Conservation (phyloP, 2,113 vertebrate species). For the Macheiramphus alcinus region DNA sequence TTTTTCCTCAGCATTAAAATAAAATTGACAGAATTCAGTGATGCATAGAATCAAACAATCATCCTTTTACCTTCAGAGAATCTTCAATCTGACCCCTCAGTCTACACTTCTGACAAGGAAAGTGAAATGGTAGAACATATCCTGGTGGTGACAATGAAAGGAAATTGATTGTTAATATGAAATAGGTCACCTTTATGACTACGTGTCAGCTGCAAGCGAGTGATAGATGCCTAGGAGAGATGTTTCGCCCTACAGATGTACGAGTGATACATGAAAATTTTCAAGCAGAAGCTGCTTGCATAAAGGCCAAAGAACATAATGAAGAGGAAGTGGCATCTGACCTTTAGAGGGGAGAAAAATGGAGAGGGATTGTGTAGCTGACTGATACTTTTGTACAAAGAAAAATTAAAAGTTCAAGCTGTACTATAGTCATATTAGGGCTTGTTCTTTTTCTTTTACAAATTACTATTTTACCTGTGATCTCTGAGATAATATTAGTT, state of each 20-base stretch:
- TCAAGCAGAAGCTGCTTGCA: background rate
- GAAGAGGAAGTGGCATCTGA: background rate
- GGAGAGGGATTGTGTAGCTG: background rate
- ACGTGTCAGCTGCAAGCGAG: background rate
- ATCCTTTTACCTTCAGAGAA: background rate
- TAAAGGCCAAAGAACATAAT: background rate
- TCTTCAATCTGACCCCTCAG: background rate
- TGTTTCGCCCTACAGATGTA: background rate
- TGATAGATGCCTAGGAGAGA: background rate
- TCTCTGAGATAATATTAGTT: background rate
- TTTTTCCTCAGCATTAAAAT: conserved; percentile 33
- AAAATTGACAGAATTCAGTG: conserved; percentile 1
- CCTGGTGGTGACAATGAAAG: background rate
- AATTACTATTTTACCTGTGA: background rate
- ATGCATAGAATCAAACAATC: background rate
- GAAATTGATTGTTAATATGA: conserved; percentile 36
- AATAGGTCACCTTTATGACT: conserved; percentile 36
- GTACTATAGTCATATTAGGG: background rate
- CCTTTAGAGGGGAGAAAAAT: conserved; percentile 20
- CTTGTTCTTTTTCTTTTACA: background rate
- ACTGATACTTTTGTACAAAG: background rate
- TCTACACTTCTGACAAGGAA: background rate
- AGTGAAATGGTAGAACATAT: background rate
- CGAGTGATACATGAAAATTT: background rate
- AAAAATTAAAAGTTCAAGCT: background rate